phyloP scores from a whole-genome alignment of 1,140 invertebrate species.

The Oryzaephilus surinamensis region DNA sequence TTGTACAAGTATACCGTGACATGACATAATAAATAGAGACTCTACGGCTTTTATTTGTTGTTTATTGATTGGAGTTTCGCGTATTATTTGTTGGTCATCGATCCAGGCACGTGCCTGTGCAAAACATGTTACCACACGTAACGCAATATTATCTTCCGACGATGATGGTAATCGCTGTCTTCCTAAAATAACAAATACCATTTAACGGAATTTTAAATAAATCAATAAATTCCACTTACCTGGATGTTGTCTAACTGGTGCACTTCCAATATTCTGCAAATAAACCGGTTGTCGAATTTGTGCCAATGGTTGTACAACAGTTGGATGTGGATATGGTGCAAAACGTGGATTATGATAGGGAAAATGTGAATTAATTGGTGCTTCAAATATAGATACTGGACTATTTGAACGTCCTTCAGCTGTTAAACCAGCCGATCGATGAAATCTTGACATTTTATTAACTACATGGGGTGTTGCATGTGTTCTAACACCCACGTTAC shows the following conservation, averaged over 20 bases:
- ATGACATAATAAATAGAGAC: conserved; percentile 83
- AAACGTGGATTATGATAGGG: conserved; percentile 80
- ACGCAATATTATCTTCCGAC: conserved; percentile 52
- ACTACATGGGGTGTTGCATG: conserved; percentile 89
- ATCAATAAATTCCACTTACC: conserved; percentile 11
- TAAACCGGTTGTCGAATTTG: conserved; percentile 69
- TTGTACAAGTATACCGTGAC: conserved; percentile 77
- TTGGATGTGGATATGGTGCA: conserved; percentile 80
- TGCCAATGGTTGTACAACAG: conserved; percentile 64
- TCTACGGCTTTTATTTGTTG: conserved; percentile 52
- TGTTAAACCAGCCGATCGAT: conserved; percentile 85
- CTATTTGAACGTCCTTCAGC: conserved; percentile 63
- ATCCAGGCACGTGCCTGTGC: conserved; percentile 65
- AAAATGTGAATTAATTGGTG: conserved; percentile 43
- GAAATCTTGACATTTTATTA: conserved; percentile 88
- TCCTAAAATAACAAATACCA: conserved; percentile 33
- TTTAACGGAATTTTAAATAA: conserved; percentile 1
- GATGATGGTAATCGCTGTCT: conserved; percentile 55
- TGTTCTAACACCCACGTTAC: conserved; percentile 78
- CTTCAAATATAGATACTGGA: conserved; percentile 46
- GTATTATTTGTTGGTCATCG: conserved; percentile 37
- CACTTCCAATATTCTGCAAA: conserved; percentile 33
- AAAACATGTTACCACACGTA: conserved; percentile 69
- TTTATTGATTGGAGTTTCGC: conserved; percentile 26
- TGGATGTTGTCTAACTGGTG: conserved; percentile 11